Base-by-base conservation (phyloP, 2,113 vertebrate species). In the Cephalopterus ornatus region DNA sequence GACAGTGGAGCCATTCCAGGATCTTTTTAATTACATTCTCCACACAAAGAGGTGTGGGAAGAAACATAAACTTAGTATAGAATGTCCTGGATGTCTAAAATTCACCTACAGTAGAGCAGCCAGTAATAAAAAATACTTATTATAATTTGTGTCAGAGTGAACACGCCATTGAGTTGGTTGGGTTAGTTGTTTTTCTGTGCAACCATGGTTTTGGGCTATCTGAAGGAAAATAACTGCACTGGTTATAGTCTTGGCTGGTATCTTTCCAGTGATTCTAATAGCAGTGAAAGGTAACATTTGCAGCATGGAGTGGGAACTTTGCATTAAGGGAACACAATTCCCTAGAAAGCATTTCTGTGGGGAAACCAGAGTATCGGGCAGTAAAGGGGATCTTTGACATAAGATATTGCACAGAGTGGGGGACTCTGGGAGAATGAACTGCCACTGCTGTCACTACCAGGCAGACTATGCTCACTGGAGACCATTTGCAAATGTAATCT, bases 151-250 rank as follows among this genome's bases (percentile, higher is more conserved):
- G 3, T 53, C 44, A 46, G 44, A 72, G 22, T 35, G 65, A 78
- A 61, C 4, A 39, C 0, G 0, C 24, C 2, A 2, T 23, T 37
- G 33, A 56, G 17, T 49, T 47, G 62, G 11, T 15, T 68, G 7
- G 16, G 9, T 24, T 24, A 55, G 27, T 24, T 81, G 24, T 17
- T 74, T 15, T 41, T 42, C 79, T 5, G 2, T 14, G 14, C 23
- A 82, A 10, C 7, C 16, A 56, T 17, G 26, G 47, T 59, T 84
- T 88, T 1, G 11, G 39, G 59, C 30, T 27, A n/a, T 5, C 28
- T 77, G 67, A 92, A 68, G 62, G 23, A 92, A 94, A 65, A 46
- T 13, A 65, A 82, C 24, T 52, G 23, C 27, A 28, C 2, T 44
- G 35, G 7, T 61, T 91, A 53, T 9, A 50, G 12, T 73, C 53